A percentile compares a stretch with the other conserved stretches of the same genome.
phyloP scores from a whole-genome alignment of 2,797 vertebrate genomes.

The Caiman crocodilus region DNA sequence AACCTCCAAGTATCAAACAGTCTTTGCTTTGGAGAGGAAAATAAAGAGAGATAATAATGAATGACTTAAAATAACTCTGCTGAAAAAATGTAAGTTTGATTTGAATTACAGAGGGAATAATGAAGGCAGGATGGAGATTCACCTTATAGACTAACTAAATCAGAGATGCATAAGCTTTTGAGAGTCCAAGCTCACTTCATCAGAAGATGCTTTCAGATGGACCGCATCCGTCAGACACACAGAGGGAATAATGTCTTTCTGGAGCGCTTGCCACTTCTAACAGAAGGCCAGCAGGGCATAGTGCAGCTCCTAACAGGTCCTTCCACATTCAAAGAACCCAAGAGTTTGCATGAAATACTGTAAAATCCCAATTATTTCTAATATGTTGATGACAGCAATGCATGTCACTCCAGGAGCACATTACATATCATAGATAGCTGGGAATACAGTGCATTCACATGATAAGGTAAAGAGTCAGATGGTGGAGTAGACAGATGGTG shows the following conservation, averaged over 20 bases:
- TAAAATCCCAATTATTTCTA: neutral
- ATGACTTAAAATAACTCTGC: slow-evolving; percentile 76
- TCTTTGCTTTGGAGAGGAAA: slow-evolving; percentile 65
- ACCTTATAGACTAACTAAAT: too few relatives aligned
- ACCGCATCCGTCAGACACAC: too few relatives aligned
- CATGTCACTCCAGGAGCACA: neutral
- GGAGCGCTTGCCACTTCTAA: slow-evolving; percentile 29
- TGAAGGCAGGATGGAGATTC: too few relatives aligned
- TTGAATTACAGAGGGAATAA: slow-evolving; percentile 67
- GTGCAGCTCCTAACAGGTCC: neutral
- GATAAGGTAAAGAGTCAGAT: neutral
- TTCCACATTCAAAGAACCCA: slow-evolving; percentile 41
- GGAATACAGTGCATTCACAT: neutral
- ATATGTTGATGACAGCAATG: neutral
- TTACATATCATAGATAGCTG: slow-evolving; percentile 1
- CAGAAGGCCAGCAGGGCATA: slow-evolving; percentile 46
- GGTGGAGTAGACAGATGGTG: neutral
- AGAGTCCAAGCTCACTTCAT: too few relatives aligned
- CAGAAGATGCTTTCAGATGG: too few relatives aligned
- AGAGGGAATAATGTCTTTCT: neutral
- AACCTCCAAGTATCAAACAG: slow-evolving; percentile 58
- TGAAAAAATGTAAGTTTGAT: slow-evolving; percentile 71
- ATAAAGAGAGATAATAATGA: slow-evolving; percentile 69
- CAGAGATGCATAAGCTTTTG: too few relatives aligned
- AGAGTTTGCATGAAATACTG: slow-evolving; percentile 6